Evolutionary conservation across 2,113 vertebrate species (phyloP).

Genomic region (Callionymus lyra): DNA sequence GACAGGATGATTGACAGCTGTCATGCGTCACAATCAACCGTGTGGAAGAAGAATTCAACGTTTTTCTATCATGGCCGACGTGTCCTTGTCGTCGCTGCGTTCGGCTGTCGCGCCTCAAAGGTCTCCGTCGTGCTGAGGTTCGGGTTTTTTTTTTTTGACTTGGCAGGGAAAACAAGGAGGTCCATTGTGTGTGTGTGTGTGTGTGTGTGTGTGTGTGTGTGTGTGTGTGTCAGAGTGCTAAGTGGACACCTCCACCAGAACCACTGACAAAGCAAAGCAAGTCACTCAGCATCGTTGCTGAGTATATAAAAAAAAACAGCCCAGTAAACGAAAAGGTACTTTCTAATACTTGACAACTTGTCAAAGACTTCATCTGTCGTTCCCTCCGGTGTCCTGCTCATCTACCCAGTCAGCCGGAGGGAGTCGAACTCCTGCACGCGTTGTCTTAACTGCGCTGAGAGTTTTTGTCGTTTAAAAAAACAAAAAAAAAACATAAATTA

Average conservation of each 20-base stretch:
- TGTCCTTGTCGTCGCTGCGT: background rate
- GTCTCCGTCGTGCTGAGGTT: constrained; percentile 13
- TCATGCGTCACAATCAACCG: constrained; percentile 1
- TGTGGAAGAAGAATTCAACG: background rate
- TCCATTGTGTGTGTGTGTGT: constrained; percentile 47
- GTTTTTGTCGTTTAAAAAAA: too few species aligned
- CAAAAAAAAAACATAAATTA: too few species aligned
- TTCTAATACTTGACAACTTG: too few species aligned
- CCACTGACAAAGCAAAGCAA: constrained; percentile 14
- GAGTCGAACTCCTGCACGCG: too few species aligned
- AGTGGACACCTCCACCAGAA: constrained; percentile 33
- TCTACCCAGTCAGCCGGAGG: too few species aligned
- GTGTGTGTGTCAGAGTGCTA: constrained; percentile 38
- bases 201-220: constrained; percentile 37
- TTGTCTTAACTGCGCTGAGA: too few species aligned
- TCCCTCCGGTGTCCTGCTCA: too few species aligned
- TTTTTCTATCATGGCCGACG: background rate
- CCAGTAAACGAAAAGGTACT: too few species aligned
- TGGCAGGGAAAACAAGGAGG: constrained; percentile 47
- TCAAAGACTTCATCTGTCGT: too few species aligned
- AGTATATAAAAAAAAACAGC: too few species aligned
- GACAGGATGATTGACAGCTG: constrained; percentile 5
- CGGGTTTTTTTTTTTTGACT: constrained; percentile 26
- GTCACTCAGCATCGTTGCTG: constrained; percentile 6
- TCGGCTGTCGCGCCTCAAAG: constrained; percentile 2